Percentiles rank a stretch among this genome's conserved stretches.
These are phyloP conservation scores for Vannuccia rotundouncinata DNA, from an alignment of 2,888 invertebrate genomes.

Conservation along the genomic window DNA sequence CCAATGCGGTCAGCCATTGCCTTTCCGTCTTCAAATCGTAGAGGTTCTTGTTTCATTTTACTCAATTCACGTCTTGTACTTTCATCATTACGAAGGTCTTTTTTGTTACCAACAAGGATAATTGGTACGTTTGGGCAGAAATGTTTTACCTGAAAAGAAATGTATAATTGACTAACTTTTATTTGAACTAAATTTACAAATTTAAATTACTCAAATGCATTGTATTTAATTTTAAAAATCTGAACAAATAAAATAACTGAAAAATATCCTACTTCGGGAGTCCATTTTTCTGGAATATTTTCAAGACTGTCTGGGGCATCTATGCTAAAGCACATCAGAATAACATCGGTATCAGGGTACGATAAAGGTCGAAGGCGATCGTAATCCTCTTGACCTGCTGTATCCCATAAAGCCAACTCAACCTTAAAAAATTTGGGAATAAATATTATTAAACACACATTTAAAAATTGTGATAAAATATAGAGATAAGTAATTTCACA, in stretches of 20 bases:
- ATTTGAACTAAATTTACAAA: too few species aligned
- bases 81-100: constrained; percentile 83
- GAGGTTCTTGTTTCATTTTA: constrained; percentile 97
- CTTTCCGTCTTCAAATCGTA: constrained; percentile 88
- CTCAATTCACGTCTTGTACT: constrained; percentile 70
- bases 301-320: constrained; percentile 90
- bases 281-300: constrained; percentile 98
- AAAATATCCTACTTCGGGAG: constrained; percentile 39
- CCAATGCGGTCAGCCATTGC: constrained; percentile 85
- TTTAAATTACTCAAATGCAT: too few species aligned
- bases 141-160: constrained; percentile 65
- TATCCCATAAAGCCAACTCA: constrained; percentile 71
- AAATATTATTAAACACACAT: too few species aligned
- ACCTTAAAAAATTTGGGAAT: too few species aligned
- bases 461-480: too few species aligned
- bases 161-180: too few species aligned
- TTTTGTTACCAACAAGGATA: constrained; percentile 91
- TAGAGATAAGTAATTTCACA: too few species aligned
- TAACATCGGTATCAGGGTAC: constrained; percentile 97
- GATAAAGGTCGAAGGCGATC: constrained; percentile 87
- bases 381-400: constrained; percentile 94
- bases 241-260: too few species aligned
- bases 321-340: constrained; percentile 98
- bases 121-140: constrained; percentile 97
- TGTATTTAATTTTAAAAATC: too few species aligned